Percentiles rank a stretch among this genome's conserved stretches.
Conservation (phyloP, 2,113 vertebrate species). For the Pterocles gutturalis region DNA sequence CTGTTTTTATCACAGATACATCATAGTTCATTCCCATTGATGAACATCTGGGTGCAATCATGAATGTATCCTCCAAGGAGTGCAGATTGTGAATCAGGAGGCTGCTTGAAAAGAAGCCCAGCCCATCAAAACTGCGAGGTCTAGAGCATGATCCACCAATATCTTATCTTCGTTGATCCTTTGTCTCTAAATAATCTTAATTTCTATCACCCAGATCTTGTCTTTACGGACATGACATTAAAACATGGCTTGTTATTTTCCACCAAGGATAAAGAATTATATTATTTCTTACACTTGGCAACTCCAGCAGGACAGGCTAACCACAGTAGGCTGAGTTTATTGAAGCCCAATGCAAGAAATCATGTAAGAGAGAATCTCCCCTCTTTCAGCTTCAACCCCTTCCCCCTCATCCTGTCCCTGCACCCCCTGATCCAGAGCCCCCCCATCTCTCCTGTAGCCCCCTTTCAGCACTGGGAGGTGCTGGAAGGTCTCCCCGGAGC, state of each 20-base stretch:
- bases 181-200: background rate
- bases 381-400: background rate
- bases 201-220: background rate
- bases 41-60: constrained; percentile 20
- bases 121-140: background rate
- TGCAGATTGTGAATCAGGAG: background rate
- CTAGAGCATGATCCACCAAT: background rate
- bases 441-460: rapidly evolving
- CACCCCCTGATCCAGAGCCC: rapidly evolving
- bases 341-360: background rate
- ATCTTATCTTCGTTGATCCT: background rate
- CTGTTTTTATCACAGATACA: background rate
- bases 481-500: rapidly evolving
- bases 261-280: background rate
- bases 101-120: background rate
- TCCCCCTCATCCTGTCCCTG: rapidly evolving
- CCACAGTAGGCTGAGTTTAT: background rate
- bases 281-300: background rate
- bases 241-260: background rate
- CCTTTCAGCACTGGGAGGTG: rapidly evolving
- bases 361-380: background rate
- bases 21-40: background rate
- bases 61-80: background rate
- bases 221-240: background rate
- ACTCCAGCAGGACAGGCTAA: background rate